Base-by-base conservation (phyloP, 2,797 vertebrate genomes). In the Hoplostethus atlanticus region DNA sequence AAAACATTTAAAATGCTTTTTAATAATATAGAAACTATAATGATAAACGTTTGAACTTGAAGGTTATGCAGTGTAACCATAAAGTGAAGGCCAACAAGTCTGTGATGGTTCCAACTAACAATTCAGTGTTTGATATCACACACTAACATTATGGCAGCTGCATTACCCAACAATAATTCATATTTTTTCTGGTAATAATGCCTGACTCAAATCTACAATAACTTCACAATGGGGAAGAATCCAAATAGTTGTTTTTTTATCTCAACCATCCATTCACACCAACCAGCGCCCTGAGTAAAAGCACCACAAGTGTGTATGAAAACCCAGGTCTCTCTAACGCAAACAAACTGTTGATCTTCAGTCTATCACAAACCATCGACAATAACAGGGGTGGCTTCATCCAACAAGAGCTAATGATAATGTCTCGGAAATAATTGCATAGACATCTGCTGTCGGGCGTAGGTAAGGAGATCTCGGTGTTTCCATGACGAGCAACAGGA, bases 391-490 rank as follows among this genome's bases (percentile, higher is more conserved):
- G 50, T 2, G 7, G 28, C 44, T 62, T 83, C 51, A 56, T 64
- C 36, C 73, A 64, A 77, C 30, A 13, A 38, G 31, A 34, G 52
- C 47, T 61, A 16, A 64, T 75, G n/a, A 67, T 38, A 77, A 53
- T 3, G 40, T 36, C 69, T 72, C 28, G 54, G 30, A 30, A 68
- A 79, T 40, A 66, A 77, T 71, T 25, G 64, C 73, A 46, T 12
- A 77, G 80, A 71, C 64, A 48, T 82, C 68, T 59, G 73, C 80
- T 78, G 77, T 79, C 56, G 51, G 58, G 73, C 44, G 64, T 64
- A 30, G 28, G 65, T 52, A 1, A 75, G 70, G 44, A 68, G 60
- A 46, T 73, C 71, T 73, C 36, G 1, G 66, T 38, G 76, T 46
- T 84, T 79, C 59, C 66, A 53, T 59, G 76, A 71, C 28, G 73